Evolutionary conservation across 2,888 invertebrate genomes (phyloP), one percentile per base, ranked within the genome.

Genomic region (Drosophila mercatorum): DNA sequence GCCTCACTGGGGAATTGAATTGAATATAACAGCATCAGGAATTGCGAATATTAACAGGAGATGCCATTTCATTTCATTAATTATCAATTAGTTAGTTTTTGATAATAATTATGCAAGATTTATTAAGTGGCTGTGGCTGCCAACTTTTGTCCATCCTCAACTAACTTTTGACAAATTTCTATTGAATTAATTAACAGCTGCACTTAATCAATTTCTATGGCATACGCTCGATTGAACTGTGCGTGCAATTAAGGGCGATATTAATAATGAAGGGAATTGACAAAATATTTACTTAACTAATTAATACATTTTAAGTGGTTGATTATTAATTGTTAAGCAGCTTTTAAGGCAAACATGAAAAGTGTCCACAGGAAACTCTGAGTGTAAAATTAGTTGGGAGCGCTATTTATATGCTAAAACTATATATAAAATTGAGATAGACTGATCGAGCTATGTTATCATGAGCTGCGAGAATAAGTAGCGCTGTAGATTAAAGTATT

Each of bases 61-160:
- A 76, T 70, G 81, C 59, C 72, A 77, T 82, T 83, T 83, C 69
- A 80, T 84, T 84, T 84, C 77, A 88, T 87, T 82, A 88, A 88
- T 88, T 83, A 88, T 88, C 87, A 88, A 88, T 87, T 87, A 88
- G 81, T 86, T 87, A 87, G 81, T 86, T 85, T 85, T 80, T 80
- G 87, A 87, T 83, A 86, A 82, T 85, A 71, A 85, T 87, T 79
- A 79, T 81, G 68, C 41, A 28, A 61, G 68, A 78, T 85, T 83
- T 78, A 80, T 85, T 68, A 72, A 68, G 71, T 77, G 80, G 52
- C 63, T 55, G 52, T 49, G 56, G 56, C 41, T 57, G 57, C 63
- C 66, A 75, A 73, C 53, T 72, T 75, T 77, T 22, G 31, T 36
- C 51, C 58, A 58, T 43, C 38, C 46, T 31, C 34, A 12, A 43